Base-by-base conservation (phyloP, 2,113 vertebrate species). In the Macroglossus sobrinus region DNA sequence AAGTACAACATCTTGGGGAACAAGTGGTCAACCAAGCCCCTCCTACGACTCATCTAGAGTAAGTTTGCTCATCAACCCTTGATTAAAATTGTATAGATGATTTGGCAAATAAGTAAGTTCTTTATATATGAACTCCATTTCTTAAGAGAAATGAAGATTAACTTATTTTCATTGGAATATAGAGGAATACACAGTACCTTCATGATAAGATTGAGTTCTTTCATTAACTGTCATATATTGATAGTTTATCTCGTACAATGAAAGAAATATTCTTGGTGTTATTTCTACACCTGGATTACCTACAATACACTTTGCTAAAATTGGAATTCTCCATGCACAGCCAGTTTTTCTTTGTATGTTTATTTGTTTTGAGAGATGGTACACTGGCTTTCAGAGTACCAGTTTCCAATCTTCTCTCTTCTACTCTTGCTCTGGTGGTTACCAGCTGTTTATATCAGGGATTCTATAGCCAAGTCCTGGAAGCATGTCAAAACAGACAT, bases 11-110 rank as follows among this genome's bases (percentile, higher is more conserved):
- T 99, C 99, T 89, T 99, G 99, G 99, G 99, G 99, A 99, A 94
- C 99, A 98, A 99, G 99, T 89, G 99, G 99, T 97, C 99, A 99
- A 97, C 98, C 99, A 98, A 99, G 99, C 98, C 99, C 99, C 86
- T 99, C 99, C 8, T 99, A 99, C 89, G 99, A 99, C 85, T 98
- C 99, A 98, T 99, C 99, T 97, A 99, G 99, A 99, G 99, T 99
- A 99, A 99, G 99, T 98, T 78, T 97, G 40, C 89, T 75, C 35
- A 0, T 0, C 47, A 80, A 45, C 76, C 40, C 72, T 95, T 97
- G 33, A 35, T 59, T 68, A 82, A 91, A 94, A 66, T 22, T 95
- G 0, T 80, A 68, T 68, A 68, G 53, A 76, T 92, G 63, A 84
- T 76, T 91, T 79, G 66, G 30, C 40, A 71, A 64, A 76, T 71